Evolutionary conservation across 2,797 vertebrate species (phyloP).

Genomic region (Danio choprae): DNA sequence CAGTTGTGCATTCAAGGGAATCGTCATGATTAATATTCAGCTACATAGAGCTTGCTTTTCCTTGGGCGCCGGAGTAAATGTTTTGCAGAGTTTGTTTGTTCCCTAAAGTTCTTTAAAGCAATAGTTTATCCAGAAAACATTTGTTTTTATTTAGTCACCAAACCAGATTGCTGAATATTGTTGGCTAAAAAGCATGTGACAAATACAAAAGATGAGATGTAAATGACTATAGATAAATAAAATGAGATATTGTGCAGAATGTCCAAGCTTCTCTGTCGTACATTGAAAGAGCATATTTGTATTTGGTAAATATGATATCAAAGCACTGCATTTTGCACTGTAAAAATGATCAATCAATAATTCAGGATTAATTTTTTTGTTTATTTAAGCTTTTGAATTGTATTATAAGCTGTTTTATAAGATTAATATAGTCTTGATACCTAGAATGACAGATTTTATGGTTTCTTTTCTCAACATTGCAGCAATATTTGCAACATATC

Average conservation of each 20-base stretch:
- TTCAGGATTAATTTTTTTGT: no score
- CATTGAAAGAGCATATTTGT: no score
- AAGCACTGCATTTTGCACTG: neutral
- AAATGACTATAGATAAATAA: neutral
- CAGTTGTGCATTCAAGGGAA: slow-evolving; percentile 32
- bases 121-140: neutral
- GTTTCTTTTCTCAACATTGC: no score
- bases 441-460: no score
- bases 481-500: no score
- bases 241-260: neutral
- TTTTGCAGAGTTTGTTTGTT: slow-evolving; percentile 28
- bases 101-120: neutral
- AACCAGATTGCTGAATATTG: neutral
- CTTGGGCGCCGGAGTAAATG: slow-evolving; percentile 11
- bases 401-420: no score
- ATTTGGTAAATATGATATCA: no score
- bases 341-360: neutral
- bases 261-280: neutral
- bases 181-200: neutral
- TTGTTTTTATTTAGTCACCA: neutral
- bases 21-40: slow-evolving; percentile 24
- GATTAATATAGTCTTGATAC: no score
- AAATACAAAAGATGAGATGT: neutral
- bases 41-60: slow-evolving; percentile 18
- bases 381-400: no score